Conservation (phyloP, 2,797 vertebrate species). For the Poeciliopsis presidionis region DNA sequence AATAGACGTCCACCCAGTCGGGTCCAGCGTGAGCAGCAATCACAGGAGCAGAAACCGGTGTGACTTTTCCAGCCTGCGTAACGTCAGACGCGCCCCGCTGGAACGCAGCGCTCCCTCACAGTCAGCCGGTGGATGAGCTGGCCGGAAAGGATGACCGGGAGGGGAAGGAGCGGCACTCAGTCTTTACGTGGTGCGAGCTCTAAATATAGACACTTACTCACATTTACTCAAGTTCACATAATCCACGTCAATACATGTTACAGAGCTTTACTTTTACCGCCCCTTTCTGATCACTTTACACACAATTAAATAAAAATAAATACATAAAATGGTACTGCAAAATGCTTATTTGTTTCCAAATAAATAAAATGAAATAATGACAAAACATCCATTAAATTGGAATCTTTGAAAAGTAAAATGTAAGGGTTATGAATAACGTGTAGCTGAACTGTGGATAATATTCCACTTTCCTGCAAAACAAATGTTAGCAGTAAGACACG, state of each 20-base stretch:
- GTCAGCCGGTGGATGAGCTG: not conserved
- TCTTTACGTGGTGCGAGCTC: not conserved
- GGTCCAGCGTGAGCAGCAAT: constrained; percentile 47
- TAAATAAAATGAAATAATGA: not conserved
- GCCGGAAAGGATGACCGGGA: not conserved
- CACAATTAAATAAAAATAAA: not conserved
- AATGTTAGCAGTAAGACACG: not conserved
- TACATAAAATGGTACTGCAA: not conserved
- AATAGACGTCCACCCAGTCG: not conserved
- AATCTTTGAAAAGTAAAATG: not conserved
- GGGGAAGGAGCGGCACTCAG: not conserved
- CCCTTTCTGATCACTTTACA: not conserved
- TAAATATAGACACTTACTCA: not conserved
- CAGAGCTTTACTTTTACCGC: not conserved
- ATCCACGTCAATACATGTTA: not conserved
- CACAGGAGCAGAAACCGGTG: constrained; percentile 62
- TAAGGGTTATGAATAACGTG: not conserved
- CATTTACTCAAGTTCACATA: not conserved
- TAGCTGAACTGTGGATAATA: not conserved
- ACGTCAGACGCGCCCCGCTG: not conserved
- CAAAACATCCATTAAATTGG: not conserved
- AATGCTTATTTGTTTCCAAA: not conserved
- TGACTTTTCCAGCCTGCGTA: not conserved
- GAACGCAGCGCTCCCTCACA: not conserved
- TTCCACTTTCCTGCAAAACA: not conserved